Base-by-base conservation (phyloP, 2,113 vertebrate species). In the Cynopterus brachyotis region DNA sequence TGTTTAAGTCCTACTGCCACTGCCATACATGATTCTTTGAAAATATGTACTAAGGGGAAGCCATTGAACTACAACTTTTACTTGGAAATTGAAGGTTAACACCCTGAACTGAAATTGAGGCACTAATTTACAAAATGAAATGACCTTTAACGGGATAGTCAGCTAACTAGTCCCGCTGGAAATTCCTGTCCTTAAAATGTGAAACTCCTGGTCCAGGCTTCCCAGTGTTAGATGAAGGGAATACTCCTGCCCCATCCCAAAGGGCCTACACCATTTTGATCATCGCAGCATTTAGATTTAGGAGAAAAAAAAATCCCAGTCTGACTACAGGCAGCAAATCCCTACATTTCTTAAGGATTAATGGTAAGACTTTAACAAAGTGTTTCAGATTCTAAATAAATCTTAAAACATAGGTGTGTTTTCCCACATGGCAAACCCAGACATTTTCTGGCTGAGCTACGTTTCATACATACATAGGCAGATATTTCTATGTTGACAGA, bases 291-390 rank as follows among this genome's bases (percentile, higher is more conserved):
- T 81, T 64, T 88, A 88, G 70, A 92, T 75, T 10, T 0, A 1
- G 55, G 13, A 20, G 8, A 11, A 60, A 81, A 73, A 79, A 72
- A 78, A 19, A 64, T 11, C n/a, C 47, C 9, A 66, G 20, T 24
- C 87, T 64, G 89, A 89, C 50, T 62, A 79, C 9, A 57, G 32
- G 60, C 69, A 85, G 37, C 50, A 92, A 97, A 94, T 94, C 95
- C 70, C 78, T 83, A 53, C 72, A 82, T 67, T 94, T 97, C 81
- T 90, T 81, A 96, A 59, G 95, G 97, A 97, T 97, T 97, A 97
- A 91, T 83, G 60, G 55, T 55, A 97, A 97, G 94, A 55, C 94
- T 96, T 97, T 94, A 96, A 93, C 96, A 96, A 95, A 95, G 30
- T 86, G 67, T 69, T 95, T 96, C 35, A 66, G 76, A 97, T 91